Percentiles rank a stretch among this genome's conserved stretches.
These are phyloP conservation scores for Meloidogyne floridensis DNA, from an alignment of 1,140 invertebrate genomes.

Conservation along the genomic window DNA sequence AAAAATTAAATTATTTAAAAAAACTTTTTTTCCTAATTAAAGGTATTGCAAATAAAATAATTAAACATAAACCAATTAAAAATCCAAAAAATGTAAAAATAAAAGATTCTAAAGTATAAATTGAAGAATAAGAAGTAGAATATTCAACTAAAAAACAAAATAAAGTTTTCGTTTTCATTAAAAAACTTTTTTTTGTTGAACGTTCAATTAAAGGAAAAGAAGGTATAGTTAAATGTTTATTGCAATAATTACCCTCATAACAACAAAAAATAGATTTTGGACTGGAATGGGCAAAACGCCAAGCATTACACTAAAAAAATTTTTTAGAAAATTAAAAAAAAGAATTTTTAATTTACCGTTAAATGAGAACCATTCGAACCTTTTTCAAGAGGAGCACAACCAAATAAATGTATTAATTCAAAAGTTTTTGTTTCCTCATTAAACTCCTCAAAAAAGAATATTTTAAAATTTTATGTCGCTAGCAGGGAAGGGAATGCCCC, in stretches of 20 bases:
- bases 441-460: conserved; percentile 32
- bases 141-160: neutral
- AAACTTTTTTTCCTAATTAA: neutral
- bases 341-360: conserved; percentile 37
- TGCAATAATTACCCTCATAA: conserved; percentile 62
- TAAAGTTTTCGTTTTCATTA: neutral
- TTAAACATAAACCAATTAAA: conserved; percentile 8
- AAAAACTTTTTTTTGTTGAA: neutral
- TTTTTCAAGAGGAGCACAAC: conserved; percentile 51
- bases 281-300: conserved; percentile 31
- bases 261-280: conserved; percentile 51
- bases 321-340: neutral
- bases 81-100: conserved; percentile 7
- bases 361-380: conserved; percentile 49
- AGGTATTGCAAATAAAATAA: conserved; percentile 4
- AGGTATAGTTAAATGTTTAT: conserved; percentile 46
- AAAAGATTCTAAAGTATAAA: conserved; percentile 1
- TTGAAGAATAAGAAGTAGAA: neutral
- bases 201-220: conserved; percentile 23
- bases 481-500: no score
- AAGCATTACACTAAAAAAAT: conserved; percentile 49
- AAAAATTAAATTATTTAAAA: neutral
- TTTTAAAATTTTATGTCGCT: no score
- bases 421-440: conserved; percentile 26
- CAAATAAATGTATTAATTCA: conserved; percentile 40